Conservation (phyloP, 2,888 invertebrate species). For the Uloborus plumipes region DNA sequence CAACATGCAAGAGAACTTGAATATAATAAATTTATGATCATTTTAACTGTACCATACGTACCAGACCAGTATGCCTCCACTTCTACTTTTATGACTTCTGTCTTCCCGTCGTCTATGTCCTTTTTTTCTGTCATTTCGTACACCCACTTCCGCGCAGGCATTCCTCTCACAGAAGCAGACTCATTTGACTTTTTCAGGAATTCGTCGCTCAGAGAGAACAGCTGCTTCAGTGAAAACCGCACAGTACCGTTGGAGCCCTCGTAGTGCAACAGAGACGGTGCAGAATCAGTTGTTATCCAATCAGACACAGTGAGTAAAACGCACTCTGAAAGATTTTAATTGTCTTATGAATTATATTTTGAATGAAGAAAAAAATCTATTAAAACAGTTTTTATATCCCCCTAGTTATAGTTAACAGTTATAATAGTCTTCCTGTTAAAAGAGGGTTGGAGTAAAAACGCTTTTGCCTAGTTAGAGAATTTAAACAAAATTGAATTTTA, state of each 20-base stretch:
- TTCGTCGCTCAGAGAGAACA: slow-evolving; percentile 24
- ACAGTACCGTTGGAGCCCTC: slow-evolving; percentile 33
- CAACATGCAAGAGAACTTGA: too few species aligned
- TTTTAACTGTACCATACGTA: neutral
- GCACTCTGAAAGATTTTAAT: neutral
- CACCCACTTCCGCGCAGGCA: slow-evolving; percentile 27
- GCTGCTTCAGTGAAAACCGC: slow-evolving; percentile 41
- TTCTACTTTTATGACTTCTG: neutral
- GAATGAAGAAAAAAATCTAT: neutral
- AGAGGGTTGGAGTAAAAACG: too few species aligned
- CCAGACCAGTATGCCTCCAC: slow-evolving; percentile 50
- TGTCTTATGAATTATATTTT: neutral
- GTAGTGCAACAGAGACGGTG: slow-evolving; percentile 21
- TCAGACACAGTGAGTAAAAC: slow-evolving; percentile 2
- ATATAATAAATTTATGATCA: too few species aligned
- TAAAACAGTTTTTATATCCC: neutral
- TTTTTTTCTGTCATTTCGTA: slow-evolving; percentile 20
- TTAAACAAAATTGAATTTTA: too few species aligned
- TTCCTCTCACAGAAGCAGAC: slow-evolving; percentile 16
- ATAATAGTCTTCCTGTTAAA: too few species aligned
- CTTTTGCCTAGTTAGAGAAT: too few species aligned
- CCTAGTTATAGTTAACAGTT: too few species aligned
- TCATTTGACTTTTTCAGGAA: neutral
- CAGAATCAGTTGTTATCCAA: slow-evolving; percentile 35
- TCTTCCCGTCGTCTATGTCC: neutral